Conservation (phyloP, 1,140 invertebrate species). For the Elymnias hypermnestra region DNA sequence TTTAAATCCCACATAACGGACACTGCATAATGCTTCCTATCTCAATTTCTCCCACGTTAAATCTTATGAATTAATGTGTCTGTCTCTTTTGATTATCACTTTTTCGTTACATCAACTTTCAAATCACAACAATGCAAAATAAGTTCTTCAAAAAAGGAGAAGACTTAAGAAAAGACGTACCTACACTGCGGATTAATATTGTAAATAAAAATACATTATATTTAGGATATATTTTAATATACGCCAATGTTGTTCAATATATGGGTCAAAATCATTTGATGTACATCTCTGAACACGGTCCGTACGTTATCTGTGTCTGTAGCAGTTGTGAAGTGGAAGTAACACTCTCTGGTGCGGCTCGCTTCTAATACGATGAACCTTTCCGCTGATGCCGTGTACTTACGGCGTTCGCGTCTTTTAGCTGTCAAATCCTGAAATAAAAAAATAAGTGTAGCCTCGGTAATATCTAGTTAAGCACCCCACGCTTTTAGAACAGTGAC, state of each 20-base stretch:
- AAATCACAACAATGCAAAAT: too few species aligned
- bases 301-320: constrained; percentile 85
- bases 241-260: constrained; percentile 72
- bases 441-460: background rate
- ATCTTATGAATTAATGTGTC: too few species aligned
- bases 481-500: too few species aligned
- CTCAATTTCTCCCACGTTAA: too few species aligned
- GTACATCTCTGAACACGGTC: constrained; percentile 83
- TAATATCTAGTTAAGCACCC: too few species aligned
- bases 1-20: too few species aligned
- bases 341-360: constrained; percentile 72
- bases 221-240: constrained; percentile 32
- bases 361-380: constrained; percentile 43
- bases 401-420: constrained; percentile 36
- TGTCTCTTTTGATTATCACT: too few species aligned
- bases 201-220: background rate
- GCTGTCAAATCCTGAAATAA: constrained; percentile 48
- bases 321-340: constrained; percentile 84
- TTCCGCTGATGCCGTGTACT: constrained; percentile 35
- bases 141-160: too few species aligned
- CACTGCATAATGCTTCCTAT: too few species aligned
- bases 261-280: constrained; percentile 82
- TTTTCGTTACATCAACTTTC: too few species aligned
- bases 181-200: background rate
- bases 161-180: too few species aligned